Evolutionary conservation across 2,113 vertebrate species (phyloP).

Genomic region (Planiliza haematocheilus): DNA sequence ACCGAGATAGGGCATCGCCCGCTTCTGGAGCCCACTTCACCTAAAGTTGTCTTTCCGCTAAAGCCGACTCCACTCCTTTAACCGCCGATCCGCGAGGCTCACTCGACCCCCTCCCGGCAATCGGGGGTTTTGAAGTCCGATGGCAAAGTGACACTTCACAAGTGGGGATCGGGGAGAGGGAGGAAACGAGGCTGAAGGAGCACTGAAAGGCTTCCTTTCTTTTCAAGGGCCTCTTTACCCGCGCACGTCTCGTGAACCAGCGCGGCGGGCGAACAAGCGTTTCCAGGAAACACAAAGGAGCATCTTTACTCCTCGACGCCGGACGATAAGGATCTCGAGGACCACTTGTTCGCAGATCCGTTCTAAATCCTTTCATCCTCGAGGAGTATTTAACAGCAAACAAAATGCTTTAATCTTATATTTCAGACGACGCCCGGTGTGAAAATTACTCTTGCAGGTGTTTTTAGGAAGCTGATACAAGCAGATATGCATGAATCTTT

Average conservation of each 20-base stretch:
- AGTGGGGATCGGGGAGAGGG: constrained; percentile 55
- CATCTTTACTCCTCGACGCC: constrained; percentile 54
- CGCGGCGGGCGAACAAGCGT: constrained; percentile 22
- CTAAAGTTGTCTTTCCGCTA: neutral
- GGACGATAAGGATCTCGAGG: constrained; percentile 53
- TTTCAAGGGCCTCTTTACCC: constrained; percentile 53
- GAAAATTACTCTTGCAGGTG: neutral
- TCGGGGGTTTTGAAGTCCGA: constrained; percentile 64
- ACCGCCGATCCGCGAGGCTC: constrained; percentile 70
- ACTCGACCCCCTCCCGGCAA: constrained; percentile 59
- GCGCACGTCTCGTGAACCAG: constrained; percentile 52
- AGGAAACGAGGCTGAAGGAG: constrained; percentile 52
- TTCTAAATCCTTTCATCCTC: neutral
- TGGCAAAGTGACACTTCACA: constrained; percentile 77
- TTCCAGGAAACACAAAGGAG: constrained; percentile 66
- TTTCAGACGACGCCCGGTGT: neutral
- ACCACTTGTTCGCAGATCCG: constrained; percentile 31
- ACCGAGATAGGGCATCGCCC: constrained; percentile 23
- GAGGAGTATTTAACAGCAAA: constrained; percentile 8
- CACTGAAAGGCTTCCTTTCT: constrained; percentile 74
- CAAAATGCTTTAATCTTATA: neutral
- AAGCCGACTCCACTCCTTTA: constrained; percentile 9
- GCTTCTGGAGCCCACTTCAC: constrained; percentile 10
- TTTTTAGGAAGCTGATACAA: neutral
- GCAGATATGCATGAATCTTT: constrained; percentile 4